A percentile compares a stretch with the other conserved stretches of the same genome.
Conservation (phyloP, 2,888 invertebrate genomes). For the Monopis laevigella region DNA sequence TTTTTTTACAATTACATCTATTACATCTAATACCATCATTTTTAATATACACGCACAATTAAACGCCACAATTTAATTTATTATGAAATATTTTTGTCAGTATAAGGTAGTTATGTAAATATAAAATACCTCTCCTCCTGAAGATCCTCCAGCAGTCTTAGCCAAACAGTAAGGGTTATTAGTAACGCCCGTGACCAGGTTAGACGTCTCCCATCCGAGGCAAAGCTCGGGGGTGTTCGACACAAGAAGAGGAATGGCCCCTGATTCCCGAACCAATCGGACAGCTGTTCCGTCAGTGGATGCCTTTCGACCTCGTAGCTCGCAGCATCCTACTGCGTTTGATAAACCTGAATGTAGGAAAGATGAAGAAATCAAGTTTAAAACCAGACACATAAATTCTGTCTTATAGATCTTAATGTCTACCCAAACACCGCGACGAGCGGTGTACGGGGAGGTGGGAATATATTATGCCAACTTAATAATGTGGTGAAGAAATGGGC, state of each 20-base stretch:
- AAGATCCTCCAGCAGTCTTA: slow-evolving; percentile 85
- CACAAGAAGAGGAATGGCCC: slow-evolving; percentile 82
- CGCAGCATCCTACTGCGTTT: slow-evolving; percentile 73
- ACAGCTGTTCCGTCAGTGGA: slow-evolving; percentile 75
- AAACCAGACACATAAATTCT: too few species aligned
- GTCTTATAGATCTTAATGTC: too few species aligned
- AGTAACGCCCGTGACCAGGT: slow-evolving; percentile 80
- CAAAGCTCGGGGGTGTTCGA: slow-evolving; percentile 91
- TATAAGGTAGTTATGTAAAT: too few species aligned
- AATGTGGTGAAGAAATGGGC: too few species aligned
- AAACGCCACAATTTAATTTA: too few species aligned
- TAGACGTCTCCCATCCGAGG: slow-evolving; percentile 86
- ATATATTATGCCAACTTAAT: too few species aligned
- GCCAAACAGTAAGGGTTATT: slow-evolving; percentile 84
- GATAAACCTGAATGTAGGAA: slow-evolving; percentile 64
- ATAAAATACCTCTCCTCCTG: slow-evolving; percentile 80
- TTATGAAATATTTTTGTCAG: too few species aligned
- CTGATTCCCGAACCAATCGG: slow-evolving; percentile 69
- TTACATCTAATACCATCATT: too few species aligned
- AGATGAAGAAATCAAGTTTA: background rate
- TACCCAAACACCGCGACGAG: too few species aligned
- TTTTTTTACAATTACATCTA: too few species aligned
- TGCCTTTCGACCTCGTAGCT: slow-evolving; percentile 57
- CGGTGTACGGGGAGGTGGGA: too few species aligned
- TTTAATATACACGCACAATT: too few species aligned